Evolutionary conservation across 2,113 vertebrate genomes (phyloP), one percentile per base, ranked within the genome.

Genomic region (Conger conger): DNA sequence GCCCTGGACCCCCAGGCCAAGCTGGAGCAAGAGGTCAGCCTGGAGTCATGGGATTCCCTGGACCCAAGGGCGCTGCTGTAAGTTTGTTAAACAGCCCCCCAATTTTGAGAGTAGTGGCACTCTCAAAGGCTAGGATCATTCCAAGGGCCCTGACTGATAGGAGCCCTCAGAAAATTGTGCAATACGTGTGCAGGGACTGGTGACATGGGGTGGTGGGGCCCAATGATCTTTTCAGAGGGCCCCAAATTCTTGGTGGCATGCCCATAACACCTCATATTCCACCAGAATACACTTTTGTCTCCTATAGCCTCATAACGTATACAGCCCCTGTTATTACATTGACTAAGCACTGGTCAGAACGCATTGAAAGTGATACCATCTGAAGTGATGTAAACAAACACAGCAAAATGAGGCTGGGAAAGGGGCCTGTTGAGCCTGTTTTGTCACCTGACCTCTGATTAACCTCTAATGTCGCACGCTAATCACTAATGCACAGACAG

Each of bases 1-100:
- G 98, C 86, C 95, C 98, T 0, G 98, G 98, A 84, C 96, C 98
- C 82, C 95, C 98, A 83, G 98, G 98, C 8, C 76, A 96, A 18
- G 93, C 94, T 77, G 98, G 98, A 94, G 95, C 96, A 86, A 96
- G 97, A 97, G 98, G 98, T 87, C 98, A 98, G 91, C 97, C 98
- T 4, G 98, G 98, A 16, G 97, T 99, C 89, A 99, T 99, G 98
- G 98, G 98, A 94, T 99, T 99, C 96, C 98, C 98, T 0, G 98
- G 98, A 91, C 97, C 98, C 86, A 99, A 99, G 94, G 98, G 98
- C 90, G 96, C 97, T 89, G 97, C 96, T 96, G 98, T 99, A 90
- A 96, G 96, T 96, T 90, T 36, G 0, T 45, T 35, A 63, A 63
- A 63, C 23, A 63, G n/a, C 8, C 57, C 57, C 27, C 18, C 57